Evolutionary conservation across 37 sponge, comb jelly and placozoan genomes (phyloP).

Genomic region (Lycopodina hypogea): DNA sequence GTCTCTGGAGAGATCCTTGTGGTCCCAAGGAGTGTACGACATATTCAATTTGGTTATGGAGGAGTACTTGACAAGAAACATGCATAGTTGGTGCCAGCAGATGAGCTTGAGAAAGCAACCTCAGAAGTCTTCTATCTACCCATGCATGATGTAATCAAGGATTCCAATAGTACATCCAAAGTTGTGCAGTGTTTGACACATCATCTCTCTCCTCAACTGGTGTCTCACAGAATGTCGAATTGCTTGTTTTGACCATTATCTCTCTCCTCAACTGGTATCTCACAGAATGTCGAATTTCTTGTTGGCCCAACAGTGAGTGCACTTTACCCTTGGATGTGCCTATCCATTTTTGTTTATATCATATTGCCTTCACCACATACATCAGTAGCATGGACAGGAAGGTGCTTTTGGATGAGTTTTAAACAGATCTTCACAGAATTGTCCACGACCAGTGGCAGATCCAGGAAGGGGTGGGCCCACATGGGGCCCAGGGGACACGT

Average conservation of each 20-base stretch:
- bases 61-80: slow-evolving; percentile 20
- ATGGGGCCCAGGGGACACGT: too few species aligned
- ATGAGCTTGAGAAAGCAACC: slow-evolving; percentile 15
- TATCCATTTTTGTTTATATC: slow-evolving; percentile 23
- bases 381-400: slow-evolving; percentile 30
- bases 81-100: slow-evolving; percentile 22
- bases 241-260: slow-evolving; percentile 35
- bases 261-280: slow-evolving; percentile 19
- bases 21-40: slow-evolving; percentile 6
- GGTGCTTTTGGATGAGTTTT: not conserved
- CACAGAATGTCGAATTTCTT: slow-evolving; percentile 21
- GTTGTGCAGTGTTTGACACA: slow-evolving; percentile 33
- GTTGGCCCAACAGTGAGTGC: slow-evolving; percentile 34
- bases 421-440: slow-evolving; percentile 28
- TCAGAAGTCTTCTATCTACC: slow-evolving; percentile 28
- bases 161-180: slow-evolving; percentile 32
- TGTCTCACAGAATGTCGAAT: slow-evolving; percentile 21
- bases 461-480: too few species aligned
- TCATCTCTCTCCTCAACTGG: slow-evolving; percentile 26
- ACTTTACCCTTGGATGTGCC: slow-evolving; percentile 30
- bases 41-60: slow-evolving; percentile 15
- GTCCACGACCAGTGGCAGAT: too few species aligned
- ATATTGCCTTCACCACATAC: slow-evolving; percentile 29
- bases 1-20: slow-evolving; percentile 22
- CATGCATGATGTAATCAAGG: slow-evolving; percentile 38